Evolutionary conservation across 1,140 invertebrate genomes (phyloP), one percentile per base, ranked within the genome.

Genomic region (Hyles euphorbiae): DNA sequence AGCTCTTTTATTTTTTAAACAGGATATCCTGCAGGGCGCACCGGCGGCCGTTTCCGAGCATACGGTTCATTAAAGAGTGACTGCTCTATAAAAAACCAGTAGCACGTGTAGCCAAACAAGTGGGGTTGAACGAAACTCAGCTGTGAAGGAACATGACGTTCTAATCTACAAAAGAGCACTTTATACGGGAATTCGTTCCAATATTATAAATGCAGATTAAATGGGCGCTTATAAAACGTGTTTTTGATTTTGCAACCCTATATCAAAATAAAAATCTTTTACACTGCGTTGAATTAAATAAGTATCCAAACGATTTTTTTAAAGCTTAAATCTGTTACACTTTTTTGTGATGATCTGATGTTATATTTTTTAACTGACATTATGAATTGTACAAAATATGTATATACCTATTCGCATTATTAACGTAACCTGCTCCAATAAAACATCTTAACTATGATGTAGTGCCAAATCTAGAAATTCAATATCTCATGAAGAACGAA

Each of bases 1-100:
- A 76, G 77, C 70, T 81, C 80, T 83, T 87, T 87, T 87, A 84
- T 87, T 87, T 76, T 87, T 87, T 76, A 82, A 83, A 87, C 84
- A 87, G 84, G 84, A 87, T 84, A 87, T 87, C 84, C 84, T 85
- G 78, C 61, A 70, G 74, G 68, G 74, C 69, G 74, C 70, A 40
- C 65, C 65, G 68, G 62, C 68, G 64, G 60, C 69, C 70, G 75
- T 80, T 83, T 81, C 82, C 77, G 73, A 83, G 68, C 76, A 72
- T 80, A 81, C 77, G 76, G 74, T 85, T 85, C 76, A 74, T 80
- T 82, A 77, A 58, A 55, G 70, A 68, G 68, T 78, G 75, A 67
- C 61, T 69, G 63, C 65, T 56, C 70, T 73, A 75, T 68, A 81
- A 79, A 81, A 76, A 73, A 70, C 53, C 56, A 62, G 63, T 69